Base-by-base conservation (phyloP, 2,888 invertebrate genomes). In the Amiota minor region DNA sequence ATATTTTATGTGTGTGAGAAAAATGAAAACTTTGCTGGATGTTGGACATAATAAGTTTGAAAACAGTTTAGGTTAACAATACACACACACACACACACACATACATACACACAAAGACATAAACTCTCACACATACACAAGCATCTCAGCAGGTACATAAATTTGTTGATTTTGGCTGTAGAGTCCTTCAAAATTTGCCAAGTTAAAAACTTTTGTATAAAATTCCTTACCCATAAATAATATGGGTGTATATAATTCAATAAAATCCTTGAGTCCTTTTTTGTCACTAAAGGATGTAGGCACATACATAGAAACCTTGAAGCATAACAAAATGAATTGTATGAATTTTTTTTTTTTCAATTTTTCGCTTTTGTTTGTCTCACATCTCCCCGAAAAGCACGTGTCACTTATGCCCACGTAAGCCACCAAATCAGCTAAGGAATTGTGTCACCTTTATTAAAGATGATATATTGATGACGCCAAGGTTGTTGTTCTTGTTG, bases 21-120 rank as follows among this genome's bases (percentile, higher is more conserved):
- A 35, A 35, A 35, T 8, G 6, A 35, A 35, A 35, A 35, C 35
- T 35, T 35, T 35, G 6, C 35, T 35, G 4, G 6, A 35, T 35
- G 35, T 53, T 53, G 53, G 53, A 50, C 50, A 50, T 68, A 68
- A 68, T 68, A 50, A 68, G 67, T 68, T 68, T 68, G 67, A 68
- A 68, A 68, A 68, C 53, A 68, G 67, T 53, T 68, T 68, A 68
- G 53, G 53, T 12, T 35, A 35, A 6, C 35, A 35, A 47, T n/a
- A 20, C 65, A 67, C 65, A 67, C 65, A 47, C 35, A 20, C n/a
- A 64, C 18, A 47, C 49, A 47, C 3, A 65, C 47, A 18, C 46
- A 47, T 46, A 64, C 20, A 47, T 16, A 11, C 23, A 20, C 46
- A 11, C 14, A 23, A 9, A 47, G 12, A 65, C 49, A 65, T 16